Evolutionary conservation across 2,797 vertebrate genomes (phyloP).

Genomic region (Anas flavirostris): DNA sequence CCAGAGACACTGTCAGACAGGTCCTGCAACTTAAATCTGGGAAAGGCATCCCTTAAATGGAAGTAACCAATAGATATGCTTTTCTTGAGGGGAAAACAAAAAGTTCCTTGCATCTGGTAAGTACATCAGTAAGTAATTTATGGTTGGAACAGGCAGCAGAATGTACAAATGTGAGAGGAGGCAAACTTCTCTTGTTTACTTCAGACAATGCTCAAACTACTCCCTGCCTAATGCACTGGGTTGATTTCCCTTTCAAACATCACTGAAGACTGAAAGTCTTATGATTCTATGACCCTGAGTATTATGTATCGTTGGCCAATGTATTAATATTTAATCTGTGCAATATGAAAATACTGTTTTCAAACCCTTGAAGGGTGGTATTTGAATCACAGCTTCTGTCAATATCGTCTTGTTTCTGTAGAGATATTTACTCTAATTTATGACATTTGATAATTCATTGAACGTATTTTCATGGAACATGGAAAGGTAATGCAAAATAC

Average conservation of each 20-base stretch:
- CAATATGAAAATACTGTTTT: constrained; percentile 38
- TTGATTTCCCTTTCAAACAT: neutral
- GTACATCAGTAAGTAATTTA: neutral
- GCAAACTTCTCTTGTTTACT: neutral
- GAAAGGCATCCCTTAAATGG: neutral
- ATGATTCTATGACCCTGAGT: neutral
- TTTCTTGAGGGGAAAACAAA: neutral
- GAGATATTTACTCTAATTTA: neutral
- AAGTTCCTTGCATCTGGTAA: neutral
- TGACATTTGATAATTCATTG: neutral
- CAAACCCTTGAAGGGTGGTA: neutral
- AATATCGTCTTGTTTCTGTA: neutral
- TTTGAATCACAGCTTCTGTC: neutral
- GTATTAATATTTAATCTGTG: constrained; percentile 27
- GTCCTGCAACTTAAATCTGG: neutral
- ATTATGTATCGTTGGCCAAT: neutral
- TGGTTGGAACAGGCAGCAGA: neutral
- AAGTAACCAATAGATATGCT: neutral
- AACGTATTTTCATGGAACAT: neutral
- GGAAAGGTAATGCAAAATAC: neutral
- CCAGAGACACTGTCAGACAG: neutral
- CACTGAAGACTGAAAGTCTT: neutral
- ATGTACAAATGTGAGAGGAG: neutral
- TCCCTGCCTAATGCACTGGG: neutral
- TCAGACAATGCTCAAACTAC: neutral